Evolutionary conservation across 2,888 invertebrate species (phyloP).

Genomic region (Lithosia quadra): DNA sequence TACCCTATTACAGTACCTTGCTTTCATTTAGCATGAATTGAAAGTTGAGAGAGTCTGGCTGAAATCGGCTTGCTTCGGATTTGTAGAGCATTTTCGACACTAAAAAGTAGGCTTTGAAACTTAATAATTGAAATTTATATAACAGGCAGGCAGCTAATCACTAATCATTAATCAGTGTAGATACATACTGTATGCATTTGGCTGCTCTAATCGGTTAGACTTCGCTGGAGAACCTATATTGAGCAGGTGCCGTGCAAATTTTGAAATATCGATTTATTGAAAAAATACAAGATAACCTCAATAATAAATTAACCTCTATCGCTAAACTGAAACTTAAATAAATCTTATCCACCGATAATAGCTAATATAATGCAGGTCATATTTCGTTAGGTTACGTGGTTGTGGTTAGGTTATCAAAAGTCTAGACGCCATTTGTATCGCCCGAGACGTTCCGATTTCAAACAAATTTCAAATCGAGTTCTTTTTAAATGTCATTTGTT

Average conservation of each 20-base stretch:
- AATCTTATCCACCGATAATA: slow-evolving; percentile 8
- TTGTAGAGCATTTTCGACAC: too few species aligned
- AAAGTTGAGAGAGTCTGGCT: too few species aligned
- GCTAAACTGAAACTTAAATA: slow-evolving; percentile 1
- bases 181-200: too few species aligned
- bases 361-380: slow-evolving; percentile 29
- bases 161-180: too few species aligned
- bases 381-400: slow-evolving; percentile 39
- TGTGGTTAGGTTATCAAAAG: slow-evolving; percentile 68
- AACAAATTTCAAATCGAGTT: slow-evolving; percentile 79
- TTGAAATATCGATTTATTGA: background rate
- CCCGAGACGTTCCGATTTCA: slow-evolving; percentile 77
- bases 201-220: background rate
- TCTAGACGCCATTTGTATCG: slow-evolving; percentile 82
- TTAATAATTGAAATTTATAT: too few species aligned
- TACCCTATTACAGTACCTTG: too few species aligned
- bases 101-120: too few species aligned
- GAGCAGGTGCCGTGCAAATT: too few species aligned
- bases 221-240: background rate
- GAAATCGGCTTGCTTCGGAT: too few species aligned
- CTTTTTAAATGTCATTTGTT: slow-evolving; percentile 82
- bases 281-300: background rate
- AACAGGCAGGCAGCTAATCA: too few species aligned
- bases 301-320: background rate
- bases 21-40: too few species aligned